These are phyloP conservation scores for Acutogordius australiensis DNA, from an alignment of 2,888 invertebrate genomes.

Conservation along the genomic window DNA sequence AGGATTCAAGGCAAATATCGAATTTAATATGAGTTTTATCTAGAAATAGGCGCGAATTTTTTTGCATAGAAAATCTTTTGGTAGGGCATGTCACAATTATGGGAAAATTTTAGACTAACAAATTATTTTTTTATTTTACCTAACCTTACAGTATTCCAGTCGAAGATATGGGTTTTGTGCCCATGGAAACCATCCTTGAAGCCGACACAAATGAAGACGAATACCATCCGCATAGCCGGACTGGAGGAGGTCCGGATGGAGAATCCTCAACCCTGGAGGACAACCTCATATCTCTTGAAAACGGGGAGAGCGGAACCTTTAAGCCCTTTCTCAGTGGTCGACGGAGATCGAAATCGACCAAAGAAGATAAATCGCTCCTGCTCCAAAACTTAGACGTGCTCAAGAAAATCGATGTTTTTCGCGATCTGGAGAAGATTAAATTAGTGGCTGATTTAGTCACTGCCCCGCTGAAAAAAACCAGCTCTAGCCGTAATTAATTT, in stretches of 20 bases:
- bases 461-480: too few relatives aligned
- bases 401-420: background rate
- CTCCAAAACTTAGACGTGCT: background rate
- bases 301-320: background rate
- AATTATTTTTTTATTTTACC: too few relatives aligned
- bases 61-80: too few relatives aligned
- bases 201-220: slow-evolving; percentile 9
- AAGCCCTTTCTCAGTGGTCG: background rate
- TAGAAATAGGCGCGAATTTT: too few relatives aligned
- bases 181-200: slow-evolving; percentile 9
- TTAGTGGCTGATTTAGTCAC: background rate
- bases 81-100: too few relatives aligned
- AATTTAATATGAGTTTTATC: too few relatives aligned
- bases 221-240: background rate
- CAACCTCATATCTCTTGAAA: background rate
- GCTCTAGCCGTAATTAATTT: too few relatives aligned
- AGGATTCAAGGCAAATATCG: too few relatives aligned
- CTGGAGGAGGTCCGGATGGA: background rate
- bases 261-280: background rate
- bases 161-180: slow-evolving; percentile 10
- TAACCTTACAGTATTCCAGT: background rate
- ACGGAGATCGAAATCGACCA: background rate
- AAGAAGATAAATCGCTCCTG: background rate
- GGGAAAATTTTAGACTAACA: too few relatives aligned
- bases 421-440: slow-evolving; percentile 1